phyloP scores from a whole-genome alignment of 2,888 invertebrate genomes.

The Phragmatobia fuliginosa region DNA sequence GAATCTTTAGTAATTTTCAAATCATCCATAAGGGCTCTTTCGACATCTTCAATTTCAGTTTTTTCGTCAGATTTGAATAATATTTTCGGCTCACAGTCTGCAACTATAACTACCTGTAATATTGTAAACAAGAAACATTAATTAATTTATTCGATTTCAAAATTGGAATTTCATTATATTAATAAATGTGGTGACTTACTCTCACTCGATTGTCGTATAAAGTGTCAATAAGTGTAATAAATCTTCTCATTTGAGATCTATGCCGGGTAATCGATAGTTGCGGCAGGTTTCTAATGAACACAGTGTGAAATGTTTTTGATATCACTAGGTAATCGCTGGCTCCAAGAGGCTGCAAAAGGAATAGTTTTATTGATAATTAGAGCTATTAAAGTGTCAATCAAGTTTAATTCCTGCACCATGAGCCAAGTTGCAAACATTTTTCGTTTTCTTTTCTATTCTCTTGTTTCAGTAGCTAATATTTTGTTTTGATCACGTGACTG shows the following conservation, averaged over 20 bases:
- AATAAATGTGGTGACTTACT: slow-evolving; percentile 64
- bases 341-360: slow-evolving; percentile 92
- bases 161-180: slow-evolving; percentile 9
- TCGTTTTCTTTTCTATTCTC: too few species aligned
- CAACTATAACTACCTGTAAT: slow-evolving; percentile 92
- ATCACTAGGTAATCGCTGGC: slow-evolving; percentile 98
- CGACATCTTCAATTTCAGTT: slow-evolving; percentile 89
- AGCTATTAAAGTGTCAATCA: too few species aligned
- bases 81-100: slow-evolving; percentile 91
- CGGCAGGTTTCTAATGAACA: slow-evolving; percentile 96
- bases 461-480: too few species aligned
- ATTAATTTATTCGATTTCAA: not conserved
- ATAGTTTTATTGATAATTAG: not conserved
- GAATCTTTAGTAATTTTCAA: slow-evolving; percentile 93
- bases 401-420: not conserved
- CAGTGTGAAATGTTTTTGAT: slow-evolving; percentile 97
- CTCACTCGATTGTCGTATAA: slow-evolving; percentile 97
- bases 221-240: slow-evolving; percentile 98
- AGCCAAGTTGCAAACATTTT: too few species aligned
- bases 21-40: slow-evolving; percentile 97
- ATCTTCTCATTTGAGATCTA: slow-evolving; percentile 96
- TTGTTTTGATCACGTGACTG: too few species aligned
- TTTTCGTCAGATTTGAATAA: slow-evolving; percentile 89
- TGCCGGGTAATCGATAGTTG: slow-evolving; percentile 90
- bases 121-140: not conserved